phyloP scores from a whole-genome alignment of 2,797 vertebrate species.

The Anniella stebbinsi region DNA sequence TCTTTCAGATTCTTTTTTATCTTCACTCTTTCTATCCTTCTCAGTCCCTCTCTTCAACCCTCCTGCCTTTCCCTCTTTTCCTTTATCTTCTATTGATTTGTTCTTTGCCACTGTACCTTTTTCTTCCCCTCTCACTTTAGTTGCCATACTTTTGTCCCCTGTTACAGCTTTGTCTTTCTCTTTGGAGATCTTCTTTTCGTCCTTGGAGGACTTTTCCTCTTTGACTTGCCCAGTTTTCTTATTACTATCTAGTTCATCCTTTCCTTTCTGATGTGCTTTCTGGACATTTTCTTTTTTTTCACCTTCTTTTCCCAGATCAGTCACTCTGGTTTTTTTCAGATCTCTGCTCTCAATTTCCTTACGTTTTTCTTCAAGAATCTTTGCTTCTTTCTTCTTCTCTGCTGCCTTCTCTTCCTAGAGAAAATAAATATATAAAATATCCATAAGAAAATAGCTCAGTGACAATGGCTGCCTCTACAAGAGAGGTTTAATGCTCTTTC shows the following conservation, averaged over 20 bases:
- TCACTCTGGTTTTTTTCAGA: constrained; percentile 55
- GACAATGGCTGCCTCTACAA: too few species aligned
- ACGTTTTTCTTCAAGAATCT: constrained; percentile 71
- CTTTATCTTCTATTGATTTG: constrained; percentile 58
- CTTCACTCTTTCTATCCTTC: constrained; percentile 23
- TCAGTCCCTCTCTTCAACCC: constrained; percentile 48
- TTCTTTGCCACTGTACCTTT: constrained; percentile 42
- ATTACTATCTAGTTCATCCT: constrained; percentile 74
- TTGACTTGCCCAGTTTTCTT: constrained; percentile 72
- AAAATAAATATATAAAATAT: constrained; percentile 44
- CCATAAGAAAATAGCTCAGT: not conserved
- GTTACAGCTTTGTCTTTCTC: constrained; percentile 49
- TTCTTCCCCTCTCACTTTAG: constrained; percentile 73
- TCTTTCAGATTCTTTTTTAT: constrained; percentile 36
- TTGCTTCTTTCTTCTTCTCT: constrained; percentile 68
- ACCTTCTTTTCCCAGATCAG: constrained; percentile 76
- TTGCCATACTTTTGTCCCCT: constrained; percentile 76
- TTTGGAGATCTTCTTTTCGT: constrained; percentile 76
- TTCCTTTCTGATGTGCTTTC: constrained; percentile 67
- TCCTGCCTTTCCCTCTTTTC: constrained; percentile 57
- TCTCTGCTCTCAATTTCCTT: constrained; percentile 66
- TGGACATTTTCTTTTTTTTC: constrained; percentile 76
- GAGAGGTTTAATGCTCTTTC: too few species aligned
- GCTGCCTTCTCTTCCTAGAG: constrained; percentile 75
- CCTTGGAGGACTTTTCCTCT: constrained; percentile 79